Base-by-base conservation (phyloP, 2,888 invertebrate genomes). In the Drosophila kuntzei region DNA sequence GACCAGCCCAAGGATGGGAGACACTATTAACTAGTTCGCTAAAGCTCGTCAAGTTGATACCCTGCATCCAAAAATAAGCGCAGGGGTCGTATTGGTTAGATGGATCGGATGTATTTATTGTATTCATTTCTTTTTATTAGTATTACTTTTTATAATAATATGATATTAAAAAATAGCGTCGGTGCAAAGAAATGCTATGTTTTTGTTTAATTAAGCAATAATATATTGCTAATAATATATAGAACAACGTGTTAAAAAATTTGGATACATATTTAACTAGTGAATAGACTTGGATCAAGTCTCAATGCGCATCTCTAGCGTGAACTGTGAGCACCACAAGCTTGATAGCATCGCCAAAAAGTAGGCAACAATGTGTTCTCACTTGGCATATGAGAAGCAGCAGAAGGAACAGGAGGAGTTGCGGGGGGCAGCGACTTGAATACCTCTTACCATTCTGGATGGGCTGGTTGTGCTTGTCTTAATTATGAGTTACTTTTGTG, bases 401-500 rank as follows among this genome's bases (percentile, higher is more conserved):
- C 68, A 78, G 67, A 55, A 49, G 6, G 7, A 7, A n/a, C 4
- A 18, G 47, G 3, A 32, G 18, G 2, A 22, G 18, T 1, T 22
- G 4, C 1, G 0, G 4, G 2, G 6, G 29, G 18, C 18, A 3
- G n/a, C 36, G 63, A 57, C 41, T 58, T 39, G 63, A 53, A 60
- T 49, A 41, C 9, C 29, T 27, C 27, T 39, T 29, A n/a, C 37
- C 27, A 20, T 22, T 6, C 47, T n/a, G 25, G 18, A 41, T 18
- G 39, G 32, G 12, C n/a, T 37, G 39, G n/a, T 32, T 29, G 27
- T 54, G 68, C 61, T 79, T 73, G 72, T 82, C 87, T 85, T 85
- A 87, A 89, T 85, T 85, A 88, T 85, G 77, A 88, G 87, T 76
- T 86, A 85, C 89, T 89, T 83, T 83, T 80, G 83, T 88, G 78